Evolutionary conservation across 2,888 invertebrate genomes (phyloP).

Genomic region (Phyto melanocephala): DNA sequence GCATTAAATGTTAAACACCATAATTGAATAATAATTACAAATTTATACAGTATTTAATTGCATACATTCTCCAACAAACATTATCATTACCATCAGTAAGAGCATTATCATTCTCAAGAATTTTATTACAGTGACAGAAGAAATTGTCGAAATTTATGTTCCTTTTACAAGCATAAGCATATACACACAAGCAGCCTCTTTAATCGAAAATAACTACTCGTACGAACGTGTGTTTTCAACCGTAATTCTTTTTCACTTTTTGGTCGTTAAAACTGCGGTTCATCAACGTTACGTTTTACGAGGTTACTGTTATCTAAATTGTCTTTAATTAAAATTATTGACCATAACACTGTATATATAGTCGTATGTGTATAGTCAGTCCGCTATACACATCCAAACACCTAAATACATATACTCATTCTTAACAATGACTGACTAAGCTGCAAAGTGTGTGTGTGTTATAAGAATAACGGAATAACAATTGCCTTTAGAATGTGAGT

Average conservation of each 20-base stretch:
- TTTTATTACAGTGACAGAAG: not conserved
- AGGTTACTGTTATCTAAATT: slow-evolving; percentile 45
- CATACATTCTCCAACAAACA: not conserved
- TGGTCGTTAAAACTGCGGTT: slow-evolving; percentile 3
- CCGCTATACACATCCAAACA: not conserved
- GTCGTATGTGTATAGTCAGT: too few relatives aligned
- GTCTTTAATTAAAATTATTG: slow-evolving; percentile 50
- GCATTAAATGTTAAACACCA: not conserved
- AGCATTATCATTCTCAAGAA: not conserved
- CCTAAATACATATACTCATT: not conserved
- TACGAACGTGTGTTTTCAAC: not conserved
- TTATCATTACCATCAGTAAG: not conserved
- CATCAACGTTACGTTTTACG: slow-evolving; percentile 22
- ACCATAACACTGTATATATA: not conserved
- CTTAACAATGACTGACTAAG: not conserved
- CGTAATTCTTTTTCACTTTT: not conserved
- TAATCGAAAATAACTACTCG: not conserved
- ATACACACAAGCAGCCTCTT: not conserved
- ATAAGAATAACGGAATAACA: slow-evolving; percentile 5
- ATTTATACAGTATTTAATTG: slow-evolving; percentile 38
- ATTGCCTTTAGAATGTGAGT: slow-evolving; percentile 26
- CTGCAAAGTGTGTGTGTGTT: not conserved
- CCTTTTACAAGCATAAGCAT: not conserved
- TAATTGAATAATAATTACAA: slow-evolving; percentile 22
- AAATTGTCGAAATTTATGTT: not conserved